Evolutionary conservation across 1,140 invertebrate genomes (phyloP), one percentile per base, ranked within the genome.

Genomic region (Neuroterus valhalla): DNA sequence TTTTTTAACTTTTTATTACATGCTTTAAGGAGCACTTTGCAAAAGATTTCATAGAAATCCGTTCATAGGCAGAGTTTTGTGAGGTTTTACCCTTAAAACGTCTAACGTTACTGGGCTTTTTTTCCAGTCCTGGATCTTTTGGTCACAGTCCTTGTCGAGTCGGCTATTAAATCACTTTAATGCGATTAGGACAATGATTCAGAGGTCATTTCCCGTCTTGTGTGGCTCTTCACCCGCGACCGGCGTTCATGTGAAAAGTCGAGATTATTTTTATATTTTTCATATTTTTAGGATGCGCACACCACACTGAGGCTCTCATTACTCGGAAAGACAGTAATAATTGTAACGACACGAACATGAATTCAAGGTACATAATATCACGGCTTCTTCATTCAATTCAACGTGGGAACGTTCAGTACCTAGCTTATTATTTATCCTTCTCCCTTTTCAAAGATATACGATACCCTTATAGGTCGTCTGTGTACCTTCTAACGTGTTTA

Each of bases 321-420:
- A 81, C 80, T 80, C 80, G 68, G 69, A 70, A 46, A 50, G 67
- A 77, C 78, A 82, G 79, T 80, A 83, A 81, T 83, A 82, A 79
- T 50, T 66, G 70, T 78, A 82, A 80, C 76, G 76, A 82, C 70
- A 79, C 46, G 77, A 77, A 76, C 71, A 62, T 72, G 70, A 78
- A 68, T 78, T 75, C 71, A 77, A 77, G 80, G 80, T 79, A 77
- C 72, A 66, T 71, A 73, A 76, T 77, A 79, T 80, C 75, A 72
- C 76, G 55, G 66, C 77, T 71, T 26, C 76, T 75, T 78, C 75
- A 79, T 82, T 80, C 78, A 78, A 80, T 83, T 80, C 78, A 72
- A 68, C 50, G 81, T 82, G 82, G 82, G 82, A 83, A 83, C 82
- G 77, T 83, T 78, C 80, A 79, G 80, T 78, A 74, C 62, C 68